Base-by-base conservation (phyloP, 2,113 vertebrate genomes). In the Cololabis saira region DNA sequence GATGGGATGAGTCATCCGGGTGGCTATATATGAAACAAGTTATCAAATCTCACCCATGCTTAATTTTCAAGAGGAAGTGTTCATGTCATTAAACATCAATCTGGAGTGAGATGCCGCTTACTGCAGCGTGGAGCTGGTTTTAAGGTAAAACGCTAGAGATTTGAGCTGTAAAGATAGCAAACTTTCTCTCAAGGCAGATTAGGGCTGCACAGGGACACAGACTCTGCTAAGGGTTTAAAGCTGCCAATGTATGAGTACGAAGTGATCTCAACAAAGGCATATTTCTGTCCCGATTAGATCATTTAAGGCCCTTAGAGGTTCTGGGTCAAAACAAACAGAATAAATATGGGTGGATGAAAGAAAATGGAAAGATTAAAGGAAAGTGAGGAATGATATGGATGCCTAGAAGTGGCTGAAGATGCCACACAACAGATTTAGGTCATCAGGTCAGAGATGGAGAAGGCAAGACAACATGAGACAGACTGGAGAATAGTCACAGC, bases 1-100 rank as follows among this genome's bases (percentile, higher is more conserved):
- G 52, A 60, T n/a, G 50, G 5, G 14, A 79, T 89, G 81, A 89
- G 54, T 89, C 85, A 87, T 87, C 56, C 7, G 21, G 43, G 61
- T 41, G 30, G 71, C 78, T 76, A 68, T 54, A 67, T 58, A 74
- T 61, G 56, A 82, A 70, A 48, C 59, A 41, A 81, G 60, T 71
- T 30, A 68, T 18, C 63, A 47, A n/a, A 58, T 69, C 56, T 87
- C 69, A 80, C 21, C 27, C 73, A 76, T 66, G 62, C 27, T 49
- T 74, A 61, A 47, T 65, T 71, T 17, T 76, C 5, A 48, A 49
- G 61, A 78, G 47, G 47, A 27, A 57, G 10, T 52, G 50, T 71
- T 71, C 47, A 51, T 80, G 27, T 60, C 2, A 0, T 30, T 47
- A 47, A 79, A 76, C 27, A 71, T 22, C 18, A 14, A 71, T 33